These are phyloP conservation scores for Artemisiospiza belli DNA, from an alignment of 2,113 vertebrate species.

Conservation along the genomic window DNA sequence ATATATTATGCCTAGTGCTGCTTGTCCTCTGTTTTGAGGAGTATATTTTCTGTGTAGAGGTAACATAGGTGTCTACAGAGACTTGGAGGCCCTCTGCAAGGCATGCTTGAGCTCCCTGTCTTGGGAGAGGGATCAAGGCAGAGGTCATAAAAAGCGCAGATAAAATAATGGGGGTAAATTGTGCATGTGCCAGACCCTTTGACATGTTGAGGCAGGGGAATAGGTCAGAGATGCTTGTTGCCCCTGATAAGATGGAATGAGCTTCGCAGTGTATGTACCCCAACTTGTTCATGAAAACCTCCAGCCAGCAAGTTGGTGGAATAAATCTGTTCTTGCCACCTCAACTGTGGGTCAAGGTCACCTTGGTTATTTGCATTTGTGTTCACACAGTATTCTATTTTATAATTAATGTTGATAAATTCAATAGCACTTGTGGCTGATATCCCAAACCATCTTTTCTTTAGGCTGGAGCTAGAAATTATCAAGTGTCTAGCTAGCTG, in stretches of 20 bases:
- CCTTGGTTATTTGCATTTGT: neutral
- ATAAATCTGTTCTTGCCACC: neutral
- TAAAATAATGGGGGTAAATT: neutral
- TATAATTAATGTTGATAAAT: neutral
- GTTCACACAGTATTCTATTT: neutral
- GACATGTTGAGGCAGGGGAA: neutral
- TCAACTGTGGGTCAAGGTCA: neutral
- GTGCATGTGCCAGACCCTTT: neutral
- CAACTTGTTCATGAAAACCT: neutral
- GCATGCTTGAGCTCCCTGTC: neutral
- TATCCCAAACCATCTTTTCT: neutral
- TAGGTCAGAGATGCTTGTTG: accelerated
- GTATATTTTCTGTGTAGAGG: neutral
- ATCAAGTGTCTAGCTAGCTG: neutral
- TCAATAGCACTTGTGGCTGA: neutral
- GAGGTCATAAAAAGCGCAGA: neutral
- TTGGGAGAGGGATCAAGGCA: neutral
- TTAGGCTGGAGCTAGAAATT: neutral
- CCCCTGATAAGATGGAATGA: neutral
- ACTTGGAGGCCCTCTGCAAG: neutral
- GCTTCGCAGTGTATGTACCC: neutral
- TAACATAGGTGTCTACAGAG: neutral
- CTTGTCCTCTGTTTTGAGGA: neutral
- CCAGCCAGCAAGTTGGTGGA: neutral
- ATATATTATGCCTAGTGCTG: neutral